Base-by-base conservation (phyloP, 2,113 vertebrate genomes). In the Chaetorhynchus papuensis region DNA sequence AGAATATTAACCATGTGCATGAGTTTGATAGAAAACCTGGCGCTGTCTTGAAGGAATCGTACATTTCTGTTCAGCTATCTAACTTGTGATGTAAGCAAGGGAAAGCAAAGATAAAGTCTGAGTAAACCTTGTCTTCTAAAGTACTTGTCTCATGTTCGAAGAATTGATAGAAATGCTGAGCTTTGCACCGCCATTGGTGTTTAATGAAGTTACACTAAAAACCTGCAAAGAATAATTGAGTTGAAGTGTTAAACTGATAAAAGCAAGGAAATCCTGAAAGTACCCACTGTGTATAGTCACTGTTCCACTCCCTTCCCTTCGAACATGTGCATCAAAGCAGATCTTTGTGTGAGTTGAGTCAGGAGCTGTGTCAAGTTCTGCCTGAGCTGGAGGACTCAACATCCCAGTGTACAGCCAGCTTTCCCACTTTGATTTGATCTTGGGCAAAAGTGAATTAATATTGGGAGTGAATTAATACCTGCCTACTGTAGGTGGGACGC, bases 331-430 rank as follows among this genome's bases (percentile, higher is more conserved):
- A 78, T 91, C 92, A 93, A 74, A 96, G 72, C 69, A 70, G 47
- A 39, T 15, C 76, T 92, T 81, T 92, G 79, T 96, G 82, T 92
- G 83, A 66, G 18, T 24, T 85, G 63, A 71, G 13, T 57, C 39
- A 16, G 50, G 79, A 89, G 49, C 78, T 91, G 37, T 68, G 71
- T 91, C 82, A 47, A 30, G 60, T 88, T 78, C 47, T 77, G 44
- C 22, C 47, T 42, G 37, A 37, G 30, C 75, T 90, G 44, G 52
- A 95, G 71, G n/a, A 79, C 66, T 87, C 0, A 0, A 7, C 63
- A 72, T 83, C 44, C 69, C 44, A 15, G 68, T 31, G n/a, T 33
- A 6, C 5, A 4, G 84, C 16, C 71, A 74, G 39, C 56, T 52
- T 77, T 80, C 16, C 42, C 63, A 15, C 17, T 50, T 69, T 0